Conservation (phyloP, 2,113 vertebrate species). For the Enhydra lutris region DNA sequence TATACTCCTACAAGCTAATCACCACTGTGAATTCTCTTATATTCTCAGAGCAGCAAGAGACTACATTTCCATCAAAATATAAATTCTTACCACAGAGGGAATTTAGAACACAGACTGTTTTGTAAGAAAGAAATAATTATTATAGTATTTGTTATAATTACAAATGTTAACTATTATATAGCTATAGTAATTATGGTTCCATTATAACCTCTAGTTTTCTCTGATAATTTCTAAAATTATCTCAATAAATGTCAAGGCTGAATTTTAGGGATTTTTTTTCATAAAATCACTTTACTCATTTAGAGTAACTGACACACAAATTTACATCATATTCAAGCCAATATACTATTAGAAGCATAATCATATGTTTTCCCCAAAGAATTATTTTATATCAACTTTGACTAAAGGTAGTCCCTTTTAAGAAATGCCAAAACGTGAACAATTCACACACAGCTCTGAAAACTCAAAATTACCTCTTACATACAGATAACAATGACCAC, state of each 20-base stretch:
- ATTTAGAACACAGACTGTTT: conserved; percentile 19
- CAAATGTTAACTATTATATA: background rate
- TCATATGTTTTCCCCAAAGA: background rate
- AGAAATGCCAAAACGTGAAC: background rate
- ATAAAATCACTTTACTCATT: conserved; percentile 32
- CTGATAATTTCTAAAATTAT: conserved; percentile 42
- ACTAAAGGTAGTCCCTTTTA: background rate
- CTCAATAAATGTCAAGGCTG: conserved; percentile 16
- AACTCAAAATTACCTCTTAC: background rate
- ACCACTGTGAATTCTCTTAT: conserved; percentile 30
- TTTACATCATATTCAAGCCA: background rate
- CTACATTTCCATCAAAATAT: conserved; percentile 56
- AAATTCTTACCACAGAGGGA: conserved; percentile 45
- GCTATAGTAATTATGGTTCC: background rate
- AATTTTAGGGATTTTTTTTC: background rate
- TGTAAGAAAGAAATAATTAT: conserved; percentile 29
- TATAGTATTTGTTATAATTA: conserved; percentile 34
- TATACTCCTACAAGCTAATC: conserved; percentile 34
- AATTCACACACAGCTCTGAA: background rate
- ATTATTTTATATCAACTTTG: conserved; percentile 23
- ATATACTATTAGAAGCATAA: background rate
- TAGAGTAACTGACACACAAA: background rate
- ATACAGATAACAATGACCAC: background rate
- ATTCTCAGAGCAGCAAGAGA: conserved; percentile 35
- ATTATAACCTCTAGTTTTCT: conserved; percentile 23